These are phyloP conservation scores for Thalassophryne amazonica DNA, from an alignment of 2,797 vertebrate genomes.

Conservation along the genomic window DNA sequence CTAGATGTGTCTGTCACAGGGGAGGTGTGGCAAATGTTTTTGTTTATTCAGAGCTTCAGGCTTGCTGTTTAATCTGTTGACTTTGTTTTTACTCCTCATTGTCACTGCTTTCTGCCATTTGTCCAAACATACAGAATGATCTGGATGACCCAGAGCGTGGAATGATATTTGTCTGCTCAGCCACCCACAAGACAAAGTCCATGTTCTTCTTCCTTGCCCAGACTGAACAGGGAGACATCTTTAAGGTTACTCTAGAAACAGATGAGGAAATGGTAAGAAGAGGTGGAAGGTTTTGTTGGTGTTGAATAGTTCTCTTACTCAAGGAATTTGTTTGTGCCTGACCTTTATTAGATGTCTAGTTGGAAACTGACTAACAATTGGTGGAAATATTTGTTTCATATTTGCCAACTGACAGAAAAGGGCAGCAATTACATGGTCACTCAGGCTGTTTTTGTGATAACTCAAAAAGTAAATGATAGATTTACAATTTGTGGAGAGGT, in stretches of 20 bases:
- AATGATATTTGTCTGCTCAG: constrained; percentile 99
- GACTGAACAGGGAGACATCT: constrained; percentile 98
- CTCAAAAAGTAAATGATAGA: too few relatives aligned
- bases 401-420: too few relatives aligned
- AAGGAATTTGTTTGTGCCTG: too few relatives aligned
- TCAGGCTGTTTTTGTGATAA: too few relatives aligned
- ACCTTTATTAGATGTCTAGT: too few relatives aligned
- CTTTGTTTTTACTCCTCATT: background rate
- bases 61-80: background rate
- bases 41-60: too few relatives aligned
- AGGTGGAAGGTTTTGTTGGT: background rate
- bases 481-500: too few relatives aligned
- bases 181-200: constrained; percentile 98
- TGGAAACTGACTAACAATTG: too few relatives aligned
- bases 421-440: too few relatives aligned
- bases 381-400: too few relatives aligned
- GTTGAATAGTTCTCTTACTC: background rate
- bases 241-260: constrained; percentile 97
- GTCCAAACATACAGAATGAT: constrained; percentile 82
- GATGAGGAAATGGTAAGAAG: constrained; percentile 96
- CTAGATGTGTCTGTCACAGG: too few relatives aligned
- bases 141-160: constrained; percentile 97
- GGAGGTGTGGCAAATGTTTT: too few relatives aligned
- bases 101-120: background rate
- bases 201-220: constrained; percentile 99